Percentiles rank a stretch among this genome's conserved stretches.
Evolutionary conservation across 2,113 vertebrate genomes (phyloP).

Genomic region (Eidolon helvum): DNA sequence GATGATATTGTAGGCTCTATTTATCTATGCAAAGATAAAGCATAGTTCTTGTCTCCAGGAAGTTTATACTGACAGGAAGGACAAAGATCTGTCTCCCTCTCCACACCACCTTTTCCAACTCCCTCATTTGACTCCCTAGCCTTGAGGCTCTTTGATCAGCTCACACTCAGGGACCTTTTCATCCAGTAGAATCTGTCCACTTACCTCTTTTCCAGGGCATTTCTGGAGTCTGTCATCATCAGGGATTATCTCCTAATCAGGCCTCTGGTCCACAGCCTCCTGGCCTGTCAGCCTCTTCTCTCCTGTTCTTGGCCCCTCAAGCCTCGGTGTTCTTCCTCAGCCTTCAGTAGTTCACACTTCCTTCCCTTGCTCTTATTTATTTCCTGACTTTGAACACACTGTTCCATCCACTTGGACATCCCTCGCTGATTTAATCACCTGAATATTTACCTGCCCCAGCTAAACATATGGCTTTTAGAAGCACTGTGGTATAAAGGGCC

Average conservation of each 20-base stretch:
- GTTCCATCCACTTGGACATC: not conserved
- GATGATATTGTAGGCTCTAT: not conserved
- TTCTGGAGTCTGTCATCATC: not conserved
- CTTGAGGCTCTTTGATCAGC: not conserved
- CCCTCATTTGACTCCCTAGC: not conserved
- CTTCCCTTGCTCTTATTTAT: not conserved
- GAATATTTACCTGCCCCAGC: not conserved
- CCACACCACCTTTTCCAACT: too few relatives aligned
- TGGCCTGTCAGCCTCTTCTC: not conserved
- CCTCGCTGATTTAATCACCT: not conserved
- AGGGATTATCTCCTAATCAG: not conserved
- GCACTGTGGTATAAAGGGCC: not conserved
- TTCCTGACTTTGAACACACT: not conserved
- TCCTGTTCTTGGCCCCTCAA: not conserved
- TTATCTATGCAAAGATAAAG: not conserved
- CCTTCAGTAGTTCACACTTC: not conserved
- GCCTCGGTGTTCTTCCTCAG: not conserved
- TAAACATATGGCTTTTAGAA: not conserved
- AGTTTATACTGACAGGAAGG: not conserved
- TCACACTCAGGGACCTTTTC: not conserved
- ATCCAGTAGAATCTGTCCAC: not conserved
- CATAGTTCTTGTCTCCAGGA: not conserved
- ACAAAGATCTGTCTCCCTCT: not conserved
- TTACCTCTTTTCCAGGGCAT: not conserved
- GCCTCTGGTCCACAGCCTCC: not conserved